These are phyloP conservation scores for Stigmatopora argus DNA, from an alignment of 2,113 vertebrate species.

Conservation along the genomic window DNA sequence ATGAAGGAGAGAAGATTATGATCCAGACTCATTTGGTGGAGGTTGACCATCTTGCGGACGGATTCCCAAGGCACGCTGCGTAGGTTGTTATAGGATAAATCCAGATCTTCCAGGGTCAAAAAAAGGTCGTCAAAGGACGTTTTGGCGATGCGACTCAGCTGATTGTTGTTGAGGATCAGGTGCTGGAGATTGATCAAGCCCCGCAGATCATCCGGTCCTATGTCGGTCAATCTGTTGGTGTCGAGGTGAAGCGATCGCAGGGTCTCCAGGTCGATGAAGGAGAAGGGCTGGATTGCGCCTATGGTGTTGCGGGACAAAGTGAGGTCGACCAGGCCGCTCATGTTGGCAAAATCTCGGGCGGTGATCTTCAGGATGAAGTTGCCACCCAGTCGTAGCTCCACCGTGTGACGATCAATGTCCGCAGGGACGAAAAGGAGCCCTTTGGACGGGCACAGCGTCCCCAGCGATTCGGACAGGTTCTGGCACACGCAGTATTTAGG, in stretches of 20 bases:
- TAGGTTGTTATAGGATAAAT: conserved; percentile 96
- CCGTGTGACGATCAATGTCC: conserved; percentile 91
- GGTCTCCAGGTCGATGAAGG: conserved; percentile 91
- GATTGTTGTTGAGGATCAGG: conserved; percentile 96
- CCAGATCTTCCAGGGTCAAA: conserved; percentile 88
- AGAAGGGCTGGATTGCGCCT: conserved; percentile 89
- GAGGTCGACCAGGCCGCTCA: conserved; percentile 94
- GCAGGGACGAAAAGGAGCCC: conserved; percentile 90
- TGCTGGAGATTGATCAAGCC: conserved; percentile 94
- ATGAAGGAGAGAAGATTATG: conserved; percentile 91
- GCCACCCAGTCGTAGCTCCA: conserved; percentile 91
- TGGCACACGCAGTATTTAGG: conserved; percentile 98
- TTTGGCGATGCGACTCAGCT: conserved; percentile 79
- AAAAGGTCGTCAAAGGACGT: conserved; percentile 87
- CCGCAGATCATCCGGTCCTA: conserved; percentile 84
- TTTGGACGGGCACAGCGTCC: conserved; percentile 93
- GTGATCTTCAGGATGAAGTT: conserved; percentile 95
- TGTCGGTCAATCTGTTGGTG: conserved; percentile 86
- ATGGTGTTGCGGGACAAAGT: conserved; percentile 95
- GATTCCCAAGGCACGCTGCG: conserved; percentile 88
- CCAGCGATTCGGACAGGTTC: conserved; percentile 96
- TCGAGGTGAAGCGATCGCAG: conserved; percentile 91
- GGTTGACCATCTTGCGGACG: conserved; percentile 88
- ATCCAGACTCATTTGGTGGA: conserved; percentile 95
- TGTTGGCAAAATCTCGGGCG: conserved; percentile 93